Conservation (phyloP, 2,797 vertebrate species). For the Phoeniculus purpureus region DNA sequence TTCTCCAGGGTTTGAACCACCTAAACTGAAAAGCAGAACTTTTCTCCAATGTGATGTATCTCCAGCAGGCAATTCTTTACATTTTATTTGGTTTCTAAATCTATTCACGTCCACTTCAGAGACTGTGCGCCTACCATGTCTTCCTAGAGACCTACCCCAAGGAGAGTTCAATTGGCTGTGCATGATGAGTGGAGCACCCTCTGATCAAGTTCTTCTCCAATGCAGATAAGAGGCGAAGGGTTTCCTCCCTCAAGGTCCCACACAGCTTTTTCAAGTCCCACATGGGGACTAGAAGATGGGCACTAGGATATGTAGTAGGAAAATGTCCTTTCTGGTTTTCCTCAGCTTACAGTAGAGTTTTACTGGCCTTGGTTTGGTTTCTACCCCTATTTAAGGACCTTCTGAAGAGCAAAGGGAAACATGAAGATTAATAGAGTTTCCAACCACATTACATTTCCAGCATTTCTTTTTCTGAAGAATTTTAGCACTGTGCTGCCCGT, state of each 20-base stretch:
- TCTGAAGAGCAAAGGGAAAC: not conserved
- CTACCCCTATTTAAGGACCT: not conserved
- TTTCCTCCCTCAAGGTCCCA: not conserved
- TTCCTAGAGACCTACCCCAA: not conserved
- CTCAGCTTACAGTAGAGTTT: not conserved
- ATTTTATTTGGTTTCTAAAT: not conserved
- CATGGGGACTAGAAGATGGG: not conserved
- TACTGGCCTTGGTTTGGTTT: not conserved
- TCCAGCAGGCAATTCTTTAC: not conserved
- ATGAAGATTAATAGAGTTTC: not conserved
- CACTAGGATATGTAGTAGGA: not conserved
- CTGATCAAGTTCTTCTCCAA: not conserved
- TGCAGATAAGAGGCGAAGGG: not conserved
- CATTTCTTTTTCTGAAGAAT: not conserved
- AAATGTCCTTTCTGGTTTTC: not conserved
- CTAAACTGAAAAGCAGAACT: not conserved
- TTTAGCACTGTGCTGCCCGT: not conserved
- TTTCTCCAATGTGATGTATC: not conserved
- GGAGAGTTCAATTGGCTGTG: not conserved
- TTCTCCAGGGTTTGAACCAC: conserved; percentile 12
- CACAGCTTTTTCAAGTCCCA: not conserved
- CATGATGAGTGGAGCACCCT: not conserved
- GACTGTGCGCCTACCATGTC: not conserved
- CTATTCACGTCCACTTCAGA: not conserved
- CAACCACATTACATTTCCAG: not conserved